Percentiles rank a stretch among this genome's conserved stretches.
These are phyloP conservation scores for Odontomyia ornata DNA, from an alignment of 2,888 invertebrate genomes.

Conservation along the genomic window DNA sequence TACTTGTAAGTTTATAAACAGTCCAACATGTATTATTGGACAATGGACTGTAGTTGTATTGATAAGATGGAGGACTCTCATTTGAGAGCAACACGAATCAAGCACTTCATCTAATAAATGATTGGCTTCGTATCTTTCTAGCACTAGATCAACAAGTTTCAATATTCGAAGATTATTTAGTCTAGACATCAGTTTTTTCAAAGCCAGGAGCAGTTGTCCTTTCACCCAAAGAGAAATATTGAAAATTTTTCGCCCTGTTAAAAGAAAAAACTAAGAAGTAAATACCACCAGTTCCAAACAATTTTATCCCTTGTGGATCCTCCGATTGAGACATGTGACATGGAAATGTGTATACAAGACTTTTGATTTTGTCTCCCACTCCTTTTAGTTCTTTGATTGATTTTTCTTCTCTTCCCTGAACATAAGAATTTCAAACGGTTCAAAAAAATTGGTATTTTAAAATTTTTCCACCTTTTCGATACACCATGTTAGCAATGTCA, in stretches of 20 bases:
- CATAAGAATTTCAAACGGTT: background rate
- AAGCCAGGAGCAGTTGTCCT: constrained; percentile 71
- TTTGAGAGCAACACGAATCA: constrained; percentile 70
- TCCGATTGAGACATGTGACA: constrained; percentile 75
- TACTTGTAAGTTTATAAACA: constrained; percentile 77
- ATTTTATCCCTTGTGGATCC: constrained; percentile 69
- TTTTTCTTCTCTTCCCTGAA: constrained; percentile 50
- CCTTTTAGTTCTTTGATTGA: constrained; percentile 59
- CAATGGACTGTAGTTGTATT: constrained; percentile 77
- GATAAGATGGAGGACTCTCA: constrained; percentile 73
- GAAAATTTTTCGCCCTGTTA: background rate
- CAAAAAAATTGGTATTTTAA: background rate
- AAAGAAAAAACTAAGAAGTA: too few relatives aligned
- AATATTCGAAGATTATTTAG: constrained; percentile 71
- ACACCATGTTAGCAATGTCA: constrained; percentile 82
- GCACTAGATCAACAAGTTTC: constrained; percentile 77
- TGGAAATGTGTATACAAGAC: constrained; percentile 76
- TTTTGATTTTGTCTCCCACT: constrained; percentile 69
- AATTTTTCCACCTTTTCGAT: constrained; percentile 66
- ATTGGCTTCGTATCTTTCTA: constrained; percentile 76
- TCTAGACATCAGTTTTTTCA: constrained; percentile 75
- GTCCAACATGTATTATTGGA: constrained; percentile 77
- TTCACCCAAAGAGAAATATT: constrained; percentile 40
- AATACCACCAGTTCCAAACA: constrained; percentile 80
- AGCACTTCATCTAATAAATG: constrained; percentile 78